Evolutionary conservation across 2,888 invertebrate genomes (phyloP).

Genomic region (Microplitis deprimator): DNA sequence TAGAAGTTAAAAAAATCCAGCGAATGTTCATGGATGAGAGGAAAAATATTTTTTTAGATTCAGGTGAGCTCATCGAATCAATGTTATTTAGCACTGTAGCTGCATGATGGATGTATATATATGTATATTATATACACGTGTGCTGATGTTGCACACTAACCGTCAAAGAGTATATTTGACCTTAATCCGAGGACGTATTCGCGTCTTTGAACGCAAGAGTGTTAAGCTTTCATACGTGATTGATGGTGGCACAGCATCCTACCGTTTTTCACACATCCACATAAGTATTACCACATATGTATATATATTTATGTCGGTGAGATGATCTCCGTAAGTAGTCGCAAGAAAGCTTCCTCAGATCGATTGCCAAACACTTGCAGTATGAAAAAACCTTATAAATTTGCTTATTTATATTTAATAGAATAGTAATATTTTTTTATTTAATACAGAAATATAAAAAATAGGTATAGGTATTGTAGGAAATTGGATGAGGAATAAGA

Average conservation of each 20-base stretch:
- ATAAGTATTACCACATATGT: neutral
- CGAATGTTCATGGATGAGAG: neutral
- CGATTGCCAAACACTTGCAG: slow-evolving; percentile 10
- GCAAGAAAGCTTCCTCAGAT: slow-evolving; percentile 14
- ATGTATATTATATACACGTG: neutral
- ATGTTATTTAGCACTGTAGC: neutral
- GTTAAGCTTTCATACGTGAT: slow-evolving; percentile 37
- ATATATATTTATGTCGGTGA: neutral
- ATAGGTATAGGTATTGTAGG: neutral
- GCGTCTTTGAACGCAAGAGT: slow-evolving; percentile 34
- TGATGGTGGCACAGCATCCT: slow-evolving; percentile 30
- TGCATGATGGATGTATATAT: neutral
- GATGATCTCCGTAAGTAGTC: slow-evolving; percentile 8
- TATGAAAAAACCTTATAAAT: neutral
- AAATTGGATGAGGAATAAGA: neutral
- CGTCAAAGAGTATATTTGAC: slow-evolving; percentile 23
- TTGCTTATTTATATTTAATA: neutral
- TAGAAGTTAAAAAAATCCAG: slow-evolving; percentile 7
- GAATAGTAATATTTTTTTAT: neutral
- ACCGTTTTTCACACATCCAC: neutral
- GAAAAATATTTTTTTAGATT: slow-evolving; percentile 17
- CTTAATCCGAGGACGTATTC: slow-evolving; percentile 30
- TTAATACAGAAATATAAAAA: neutral
- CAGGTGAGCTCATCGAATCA: slow-evolving; percentile 18
- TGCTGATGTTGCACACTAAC: neutral